A percentile compares a stretch with the other conserved stretches of the same genome.
These are phyloP conservation scores for Zosterops pallidus DNA, from an alignment of 2,113 vertebrate species.

Conservation along the genomic window DNA sequence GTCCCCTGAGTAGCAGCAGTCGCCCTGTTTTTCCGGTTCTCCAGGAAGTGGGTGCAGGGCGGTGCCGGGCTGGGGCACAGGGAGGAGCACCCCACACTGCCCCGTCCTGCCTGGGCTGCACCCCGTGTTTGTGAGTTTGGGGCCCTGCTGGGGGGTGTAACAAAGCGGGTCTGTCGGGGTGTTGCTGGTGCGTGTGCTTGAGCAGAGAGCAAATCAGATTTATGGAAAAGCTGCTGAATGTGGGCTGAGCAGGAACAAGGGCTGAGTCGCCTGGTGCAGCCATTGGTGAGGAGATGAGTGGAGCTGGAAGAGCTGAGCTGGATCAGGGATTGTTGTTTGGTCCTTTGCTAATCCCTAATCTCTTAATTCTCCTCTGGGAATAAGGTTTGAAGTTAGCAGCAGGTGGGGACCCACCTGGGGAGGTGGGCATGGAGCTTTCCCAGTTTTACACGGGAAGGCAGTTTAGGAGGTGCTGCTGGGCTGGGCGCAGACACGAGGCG, in stretches of 20 bases:
- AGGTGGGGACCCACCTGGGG: neutral
- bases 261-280: neutral
- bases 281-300: neutral
- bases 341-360: neutral
- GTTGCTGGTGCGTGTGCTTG: neutral
- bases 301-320: neutral
- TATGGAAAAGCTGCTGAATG: neutral
- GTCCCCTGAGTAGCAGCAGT: neutral
- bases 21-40: neutral
- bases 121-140: fast-evolving
- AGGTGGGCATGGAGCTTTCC: fast-evolving
- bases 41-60: neutral
- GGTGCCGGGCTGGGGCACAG: fast-evolving
- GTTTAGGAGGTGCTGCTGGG: neutral
- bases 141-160: neutral
- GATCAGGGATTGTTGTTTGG: neutral
- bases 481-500: neutral
- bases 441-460: fast-evolving
- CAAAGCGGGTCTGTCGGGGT: neutral
- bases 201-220: neutral
- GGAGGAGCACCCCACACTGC: neutral
- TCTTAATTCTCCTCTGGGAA: neutral
- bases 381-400: fast-evolving
- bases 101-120: neutral
- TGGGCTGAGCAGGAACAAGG: neutral